Evolutionary conservation across 2,113 vertebrate genomes (phyloP), one percentile per base, ranked within the genome.

Genomic region (Tautogolabrus adspersus): DNA sequence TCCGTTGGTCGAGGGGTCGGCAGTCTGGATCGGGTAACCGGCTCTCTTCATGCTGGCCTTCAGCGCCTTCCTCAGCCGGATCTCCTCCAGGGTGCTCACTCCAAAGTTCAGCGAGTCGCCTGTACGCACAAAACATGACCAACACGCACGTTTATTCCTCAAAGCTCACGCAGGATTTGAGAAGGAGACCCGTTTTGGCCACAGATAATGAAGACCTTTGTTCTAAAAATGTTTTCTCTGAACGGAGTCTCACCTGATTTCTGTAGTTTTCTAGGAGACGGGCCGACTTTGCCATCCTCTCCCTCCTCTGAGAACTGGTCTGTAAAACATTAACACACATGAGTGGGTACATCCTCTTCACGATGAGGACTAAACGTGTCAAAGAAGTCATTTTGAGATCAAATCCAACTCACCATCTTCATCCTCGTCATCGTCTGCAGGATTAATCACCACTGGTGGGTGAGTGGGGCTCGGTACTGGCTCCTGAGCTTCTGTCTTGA

Each of bases 271-370:
- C 95, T 90, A 5, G 95, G 95, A 63, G 89, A 96, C 38, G 55
- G 67, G 21, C 84, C 87, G 0, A 69, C 8, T 59, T 73, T 92
- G 65, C 88, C 79, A 70, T 98, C 97, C 46, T 99, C 98, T 81
- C 96, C 96, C 91, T 99, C 98, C 83, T 99, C 97, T 66, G 98
- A 99, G 84, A 96, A 95, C 38, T 97, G 97, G 88, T 99, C 98
- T 99, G 87, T 52, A 18, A 92, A 89, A n/a, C 12, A 75, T 10
- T 71, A 34, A 73, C 1, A 57, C 16, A 65, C 2, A 23, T 3
- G 1, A 22, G 0, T 54, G 26, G 0, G 16, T 15, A 47, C 1
- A 21, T 13, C 19, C 3, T 23, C 56, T 15, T 54, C 4, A 40
- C 26, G 54, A 37, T 16, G 13, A 68, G 19, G 12, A 61, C 7